Evolutionary conservation across 2,113 vertebrate species (phyloP), one percentile per base, ranked within the genome.

Genomic region (Rattus rattus): DNA sequence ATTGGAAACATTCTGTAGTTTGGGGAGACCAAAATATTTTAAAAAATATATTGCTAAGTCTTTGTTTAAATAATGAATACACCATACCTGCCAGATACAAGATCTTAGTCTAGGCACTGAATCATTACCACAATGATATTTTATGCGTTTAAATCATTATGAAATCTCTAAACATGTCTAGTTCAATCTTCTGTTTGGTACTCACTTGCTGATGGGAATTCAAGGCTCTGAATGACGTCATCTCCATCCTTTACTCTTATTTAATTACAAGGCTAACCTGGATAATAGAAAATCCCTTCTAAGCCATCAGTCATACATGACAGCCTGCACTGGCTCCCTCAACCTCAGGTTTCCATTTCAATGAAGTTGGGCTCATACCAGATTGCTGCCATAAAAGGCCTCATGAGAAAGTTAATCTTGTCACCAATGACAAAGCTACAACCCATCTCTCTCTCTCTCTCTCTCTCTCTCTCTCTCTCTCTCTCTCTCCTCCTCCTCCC

Each of bases 201-300:
- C n/a, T 96, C 16, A n/a, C 88, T 95, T 49, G 7, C 81, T 14
- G 43, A 86, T 88, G 92, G 95, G 92, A 95, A 96, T 97, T 95
- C 88, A 70, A n/a, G 26, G n/a, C 75, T 77, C 69, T 0, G 22
- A 52, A 96, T 96, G 92, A 97, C 43, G 20, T 65, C 94, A 95
- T 96, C 83, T 84, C 93, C 0, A 5, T 65, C 43, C 73, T 72
- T 94, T 0, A 0, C 69, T 90, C 91, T 84, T 79, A 85, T 95
- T 96, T 91, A 94, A 70, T 97, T 95, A 92, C 5, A 36, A 2
- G 0, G 0, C 47, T 89, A 96, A 96, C 94, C 93, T 96, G 94
- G 86, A 95, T 76, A 75, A 93, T 33, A 65, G 39, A 79, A 83
- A 96, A 94, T 96, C 69, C 33, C 43, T 88, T 67, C 69, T 93